A percentile compares a stretch with the other conserved stretches of the same genome.
Evolutionary conservation across 2,113 vertebrate species (phyloP).

Genomic region (Rhynchopsitta pachyrhyncha): DNA sequence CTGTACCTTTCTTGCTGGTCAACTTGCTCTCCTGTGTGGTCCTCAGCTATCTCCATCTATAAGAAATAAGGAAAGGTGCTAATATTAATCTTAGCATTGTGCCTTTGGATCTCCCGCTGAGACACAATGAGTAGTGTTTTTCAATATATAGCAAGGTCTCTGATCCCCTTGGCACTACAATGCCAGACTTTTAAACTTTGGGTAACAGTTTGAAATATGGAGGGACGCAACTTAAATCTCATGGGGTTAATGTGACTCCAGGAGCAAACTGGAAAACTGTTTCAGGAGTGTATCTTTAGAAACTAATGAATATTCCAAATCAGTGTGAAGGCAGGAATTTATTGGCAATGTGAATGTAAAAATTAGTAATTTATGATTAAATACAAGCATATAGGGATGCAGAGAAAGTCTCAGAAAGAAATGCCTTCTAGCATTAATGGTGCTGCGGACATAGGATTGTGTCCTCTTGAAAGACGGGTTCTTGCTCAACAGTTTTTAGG

Average conservation of each 20-base stretch:
- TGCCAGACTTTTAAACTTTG: background rate
- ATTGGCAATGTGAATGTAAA: background rate
- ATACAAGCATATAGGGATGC: background rate
- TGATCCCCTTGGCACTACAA: background rate
- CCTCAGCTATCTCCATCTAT: background rate
- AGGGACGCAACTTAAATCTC: fast-evolving
- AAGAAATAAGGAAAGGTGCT: background rate
- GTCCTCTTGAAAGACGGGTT: fast-evolving
- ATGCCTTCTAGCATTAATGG: background rate
- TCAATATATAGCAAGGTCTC: background rate
- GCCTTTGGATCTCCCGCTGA: background rate
- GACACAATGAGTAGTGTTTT: fast-evolving
- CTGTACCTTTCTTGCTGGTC: background rate
- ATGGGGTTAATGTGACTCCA: background rate
- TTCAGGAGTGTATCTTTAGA: background rate
- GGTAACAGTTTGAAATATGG: fast-evolving
- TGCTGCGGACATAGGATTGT: background rate
- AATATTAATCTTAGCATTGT: background rate
- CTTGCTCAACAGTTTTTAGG: background rate
- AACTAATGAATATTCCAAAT: background rate
- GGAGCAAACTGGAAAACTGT: background rate
- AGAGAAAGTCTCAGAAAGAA: background rate
- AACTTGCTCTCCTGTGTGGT: background rate
- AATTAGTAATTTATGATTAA: background rate
- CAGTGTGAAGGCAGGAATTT: background rate